Conservation (phyloP, 2,888 invertebrate species). For the Epirrhoe alternata region DNA sequence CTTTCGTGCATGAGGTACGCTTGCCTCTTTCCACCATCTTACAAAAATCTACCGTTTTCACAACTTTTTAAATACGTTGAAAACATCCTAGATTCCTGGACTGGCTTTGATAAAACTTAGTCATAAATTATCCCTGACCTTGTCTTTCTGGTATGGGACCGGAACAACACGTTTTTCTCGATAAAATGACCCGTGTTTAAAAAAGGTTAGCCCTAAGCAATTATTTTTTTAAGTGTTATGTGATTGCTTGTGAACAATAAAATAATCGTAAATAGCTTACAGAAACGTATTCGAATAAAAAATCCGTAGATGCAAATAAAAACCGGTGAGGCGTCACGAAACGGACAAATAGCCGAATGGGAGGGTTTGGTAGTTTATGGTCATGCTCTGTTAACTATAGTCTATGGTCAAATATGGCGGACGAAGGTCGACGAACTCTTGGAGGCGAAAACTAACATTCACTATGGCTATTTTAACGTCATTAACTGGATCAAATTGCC, state of each 20-base stretch:
- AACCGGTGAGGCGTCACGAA: conserved; percentile 65
- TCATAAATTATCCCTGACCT: neutral
- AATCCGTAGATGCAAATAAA: conserved; percentile 54
- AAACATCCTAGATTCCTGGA: too few relatives aligned
- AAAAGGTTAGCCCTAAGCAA: neutral
- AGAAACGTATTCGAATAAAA: conserved; percentile 22
- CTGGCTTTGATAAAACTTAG: neutral
- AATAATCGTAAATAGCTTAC: conserved; percentile 32
- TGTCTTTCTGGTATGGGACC: neutral
- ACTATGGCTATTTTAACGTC: conserved; percentile 59
- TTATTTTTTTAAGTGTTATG: neutral
- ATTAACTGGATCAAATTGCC: conserved; percentile 52
- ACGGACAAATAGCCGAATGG: conserved; percentile 61
- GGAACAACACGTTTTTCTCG: neutral
- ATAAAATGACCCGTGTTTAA: neutral
- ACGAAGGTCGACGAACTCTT: conserved; percentile 64
- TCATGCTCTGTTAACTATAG: conserved; percentile 73
- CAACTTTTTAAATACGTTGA: too few relatives aligned
- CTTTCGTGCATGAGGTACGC: too few relatives aligned
- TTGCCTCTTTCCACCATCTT: too few relatives aligned
- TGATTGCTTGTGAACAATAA: conserved; percentile 18
- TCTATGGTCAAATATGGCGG: conserved; percentile 71
- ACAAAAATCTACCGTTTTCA: too few relatives aligned
- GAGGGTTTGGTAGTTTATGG: conserved; percentile 64
- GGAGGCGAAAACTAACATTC: conserved; percentile 68